phyloP scores from a whole-genome alignment of 1,140 invertebrate species.

The Zaprionus camerounensis region DNA sequence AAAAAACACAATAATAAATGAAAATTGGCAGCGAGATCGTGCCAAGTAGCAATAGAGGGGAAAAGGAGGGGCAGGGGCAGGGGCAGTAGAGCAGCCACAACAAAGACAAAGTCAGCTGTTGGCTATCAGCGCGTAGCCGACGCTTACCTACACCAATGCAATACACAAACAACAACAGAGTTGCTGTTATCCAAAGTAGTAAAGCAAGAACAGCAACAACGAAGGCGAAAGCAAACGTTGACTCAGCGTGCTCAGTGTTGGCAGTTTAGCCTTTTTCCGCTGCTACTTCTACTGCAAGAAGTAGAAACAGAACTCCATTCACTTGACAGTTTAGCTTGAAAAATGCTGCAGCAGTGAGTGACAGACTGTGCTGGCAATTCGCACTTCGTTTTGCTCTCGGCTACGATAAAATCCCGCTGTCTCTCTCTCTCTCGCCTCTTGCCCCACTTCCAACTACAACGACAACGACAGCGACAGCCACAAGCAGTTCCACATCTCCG shows the following conservation, averaged over 20 bases:
- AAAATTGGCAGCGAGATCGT: conserved; percentile 27
- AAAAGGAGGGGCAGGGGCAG: neutral
- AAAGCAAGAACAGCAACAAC: conserved; percentile 4
- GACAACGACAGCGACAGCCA: neutral
- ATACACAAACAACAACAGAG: conserved; percentile 1
- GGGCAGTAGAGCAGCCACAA: neutral
- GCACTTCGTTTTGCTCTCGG: conserved; percentile 35
- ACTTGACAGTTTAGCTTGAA: neutral
- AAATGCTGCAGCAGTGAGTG: neutral
- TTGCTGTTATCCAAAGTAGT: conserved; percentile 23
- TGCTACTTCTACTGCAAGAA: neutral
- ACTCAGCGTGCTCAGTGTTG: conserved; percentile 18
- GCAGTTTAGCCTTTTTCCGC: conserved; percentile 9
- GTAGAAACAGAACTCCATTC: neutral
- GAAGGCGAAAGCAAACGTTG: conserved; percentile 8
- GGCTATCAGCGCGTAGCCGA: conserved; percentile 7
- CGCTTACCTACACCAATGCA: conserved; percentile 12
- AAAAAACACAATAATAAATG: neutral
- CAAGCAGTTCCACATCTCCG: neutral
- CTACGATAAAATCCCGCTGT: conserved; percentile 47
- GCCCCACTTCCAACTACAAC: conserved; percentile 6
- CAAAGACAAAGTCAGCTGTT: conserved; percentile 28
- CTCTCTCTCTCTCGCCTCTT: neutral
- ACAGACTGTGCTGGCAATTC: neutral
- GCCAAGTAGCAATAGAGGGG: neutral